Conservation (phyloP, 2,888 invertebrate genomes). For the Lochmaea crataegi region DNA sequence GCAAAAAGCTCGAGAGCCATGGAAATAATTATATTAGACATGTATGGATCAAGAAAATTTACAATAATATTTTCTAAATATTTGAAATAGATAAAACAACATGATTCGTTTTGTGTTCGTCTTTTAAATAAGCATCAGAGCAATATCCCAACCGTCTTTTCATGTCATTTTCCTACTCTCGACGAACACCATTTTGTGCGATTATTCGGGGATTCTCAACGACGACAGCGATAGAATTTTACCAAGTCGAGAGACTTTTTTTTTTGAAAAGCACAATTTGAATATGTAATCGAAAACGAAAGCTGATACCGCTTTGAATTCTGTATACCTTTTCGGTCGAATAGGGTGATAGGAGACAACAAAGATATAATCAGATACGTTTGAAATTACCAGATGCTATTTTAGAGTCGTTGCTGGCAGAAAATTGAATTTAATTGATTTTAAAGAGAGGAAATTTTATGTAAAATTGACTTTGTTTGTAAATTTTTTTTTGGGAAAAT, state of each 20-base stretch:
- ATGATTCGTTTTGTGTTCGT: conserved; percentile 46
- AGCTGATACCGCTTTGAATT: neutral
- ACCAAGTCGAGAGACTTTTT: neutral
- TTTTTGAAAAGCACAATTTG: neutral
- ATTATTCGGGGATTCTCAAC: conserved; percentile 11
- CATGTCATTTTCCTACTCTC: conserved; percentile 50
- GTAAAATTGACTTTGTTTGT: neutral
- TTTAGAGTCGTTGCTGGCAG: neutral
- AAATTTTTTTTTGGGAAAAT: neutral
- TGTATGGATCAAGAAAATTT: too few species aligned
- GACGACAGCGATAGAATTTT: neutral
- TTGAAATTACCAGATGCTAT: neutral
- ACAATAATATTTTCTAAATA: too few species aligned
- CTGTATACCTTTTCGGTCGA: neutral
- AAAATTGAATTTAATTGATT: neutral
- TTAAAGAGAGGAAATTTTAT: neutral
- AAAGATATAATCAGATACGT: neutral
- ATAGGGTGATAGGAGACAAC: neutral
- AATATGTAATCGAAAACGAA: neutral
- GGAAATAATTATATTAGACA: too few species aligned
- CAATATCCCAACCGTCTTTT: conserved; percentile 44
- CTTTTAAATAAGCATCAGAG: conserved; percentile 51
- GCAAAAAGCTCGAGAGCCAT: too few species aligned
- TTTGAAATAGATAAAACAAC: too few species aligned
- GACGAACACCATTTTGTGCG: conserved; percentile 41